phyloP scores from a whole-genome alignment of 2,888 invertebrate species.

The Cyrtodaria siliqua region DNA sequence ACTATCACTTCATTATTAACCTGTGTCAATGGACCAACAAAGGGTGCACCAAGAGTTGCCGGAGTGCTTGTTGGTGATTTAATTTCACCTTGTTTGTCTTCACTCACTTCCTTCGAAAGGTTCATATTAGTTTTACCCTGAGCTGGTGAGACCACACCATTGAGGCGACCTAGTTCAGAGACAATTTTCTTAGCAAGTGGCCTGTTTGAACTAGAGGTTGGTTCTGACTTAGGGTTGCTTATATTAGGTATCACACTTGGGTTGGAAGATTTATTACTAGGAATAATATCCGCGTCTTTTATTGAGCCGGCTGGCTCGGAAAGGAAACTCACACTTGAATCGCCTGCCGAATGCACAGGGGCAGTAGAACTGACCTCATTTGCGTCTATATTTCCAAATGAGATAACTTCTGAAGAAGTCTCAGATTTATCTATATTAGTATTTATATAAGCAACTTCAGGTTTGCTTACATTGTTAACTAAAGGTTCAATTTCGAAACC shows the following conservation, averaged over 20 bases:
- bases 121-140: conserved; percentile 26
- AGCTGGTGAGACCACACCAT: conserved; percentile 43
- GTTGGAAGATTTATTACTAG: conserved; percentile 48
- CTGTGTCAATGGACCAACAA: too few species aligned
- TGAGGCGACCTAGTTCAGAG: conserved; percentile 45
- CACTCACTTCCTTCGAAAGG: conserved; percentile 29
- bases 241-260: conserved; percentile 48
- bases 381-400: conserved; percentile 11
- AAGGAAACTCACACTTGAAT: too few species aligned
- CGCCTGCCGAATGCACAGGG: too few species aligned
- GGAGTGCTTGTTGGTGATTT: conserved; percentile 6
- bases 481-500: conserved; percentile 72
- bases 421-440: too few species aligned
- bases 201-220: conserved; percentile 13
- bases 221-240: conserved; percentile 16
- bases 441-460: conserved; percentile 1
- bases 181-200: conserved; percentile 25
- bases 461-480: conserved; percentile 37
- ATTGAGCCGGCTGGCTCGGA: too few species aligned
- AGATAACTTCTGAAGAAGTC: too few species aligned
- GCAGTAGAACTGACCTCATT: background rate
- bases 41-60: too few species aligned
- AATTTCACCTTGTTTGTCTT: conserved; percentile 17
- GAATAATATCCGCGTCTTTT: conserved; percentile 8
- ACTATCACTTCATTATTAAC: conserved; percentile 22